Evolutionary conservation across 2,888 invertebrate genomes (phyloP).

Genomic region (Eupithecia dodoneata): DNA sequence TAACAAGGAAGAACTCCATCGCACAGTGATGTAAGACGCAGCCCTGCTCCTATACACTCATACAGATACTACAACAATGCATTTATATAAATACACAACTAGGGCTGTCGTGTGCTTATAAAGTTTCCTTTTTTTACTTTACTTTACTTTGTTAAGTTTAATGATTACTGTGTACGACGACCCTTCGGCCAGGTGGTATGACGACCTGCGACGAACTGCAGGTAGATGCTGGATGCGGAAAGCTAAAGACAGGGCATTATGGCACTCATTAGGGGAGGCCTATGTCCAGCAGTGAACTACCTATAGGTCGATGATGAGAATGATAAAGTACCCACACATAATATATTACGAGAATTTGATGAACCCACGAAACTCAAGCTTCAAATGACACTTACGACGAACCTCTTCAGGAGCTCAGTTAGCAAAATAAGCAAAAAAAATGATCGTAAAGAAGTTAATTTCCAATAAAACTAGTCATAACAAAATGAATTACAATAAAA

Average conservation of each 20-base stretch:
- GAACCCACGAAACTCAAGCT: background rate
- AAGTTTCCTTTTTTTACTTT: background rate
- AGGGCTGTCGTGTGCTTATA: background rate
- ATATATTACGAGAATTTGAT: background rate
- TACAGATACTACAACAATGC: background rate
- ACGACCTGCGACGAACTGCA: no score
- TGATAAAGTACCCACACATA: background rate
- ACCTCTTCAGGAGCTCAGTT: background rate
- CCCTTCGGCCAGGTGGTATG: no score
- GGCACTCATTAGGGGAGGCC: no score
- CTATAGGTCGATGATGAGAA: no score
- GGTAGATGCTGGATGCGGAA: no score
- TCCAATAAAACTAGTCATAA: no score
- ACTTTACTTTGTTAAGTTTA: background rate
- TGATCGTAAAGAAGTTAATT: no score
- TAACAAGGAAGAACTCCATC: constrained; percentile 1
- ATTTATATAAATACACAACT: constrained; percentile 1
- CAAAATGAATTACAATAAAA: no score
- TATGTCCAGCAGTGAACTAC: no score
- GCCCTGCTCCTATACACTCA: background rate
- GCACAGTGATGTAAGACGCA: background rate
- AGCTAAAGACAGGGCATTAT: no score
- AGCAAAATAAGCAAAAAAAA: background rate
- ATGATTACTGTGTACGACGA: background rate
- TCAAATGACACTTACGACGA: background rate